phyloP scores from a whole-genome alignment of 2,888 invertebrate genomes.

The Trypoxylon attenuatum region DNA sequence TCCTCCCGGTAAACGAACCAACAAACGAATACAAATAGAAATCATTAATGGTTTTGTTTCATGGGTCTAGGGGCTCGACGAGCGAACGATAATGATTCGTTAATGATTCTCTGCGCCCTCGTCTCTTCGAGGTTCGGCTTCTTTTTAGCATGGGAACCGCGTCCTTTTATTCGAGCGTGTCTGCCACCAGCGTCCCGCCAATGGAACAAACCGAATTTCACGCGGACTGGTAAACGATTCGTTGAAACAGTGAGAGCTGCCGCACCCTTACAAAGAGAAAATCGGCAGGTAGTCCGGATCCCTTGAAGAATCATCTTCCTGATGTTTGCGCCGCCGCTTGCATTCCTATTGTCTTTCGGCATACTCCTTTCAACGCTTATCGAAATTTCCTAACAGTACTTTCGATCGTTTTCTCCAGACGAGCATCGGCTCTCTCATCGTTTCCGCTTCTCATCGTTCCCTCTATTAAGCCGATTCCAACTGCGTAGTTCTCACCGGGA shows the following conservation, averaged over 20 bases:
- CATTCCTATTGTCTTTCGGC: not conserved
- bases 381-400: not conserved
- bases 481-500: no score
- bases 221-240: slow-evolving; percentile 51
- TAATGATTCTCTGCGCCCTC: slow-evolving; percentile 61
- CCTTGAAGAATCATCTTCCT: not conserved
- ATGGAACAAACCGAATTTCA: slow-evolving; percentile 62
- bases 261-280: slow-evolving; percentile 9
- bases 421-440: not conserved
- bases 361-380: not conserved
- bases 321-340: not conserved
- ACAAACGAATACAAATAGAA: slow-evolving; percentile 71
- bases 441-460: not conserved
- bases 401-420: no score
- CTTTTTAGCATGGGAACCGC: slow-evolving; percentile 12
- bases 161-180: slow-evolving; percentile 5
- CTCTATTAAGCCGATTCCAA: no score
- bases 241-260: slow-evolving; percentile 36
- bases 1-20: slow-evolving; percentile 48
- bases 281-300: slow-evolving; percentile 32
- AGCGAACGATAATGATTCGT: slow-evolving; percentile 66
- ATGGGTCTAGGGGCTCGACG: slow-evolving; percentile 23
- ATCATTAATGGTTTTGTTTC: slow-evolving; percentile 74
- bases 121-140: slow-evolving; percentile 24
- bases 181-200: slow-evolving; percentile 11